Evolutionary conservation across 2,888 invertebrate species (phyloP).

Genomic region (Gari tellinella): DNA sequence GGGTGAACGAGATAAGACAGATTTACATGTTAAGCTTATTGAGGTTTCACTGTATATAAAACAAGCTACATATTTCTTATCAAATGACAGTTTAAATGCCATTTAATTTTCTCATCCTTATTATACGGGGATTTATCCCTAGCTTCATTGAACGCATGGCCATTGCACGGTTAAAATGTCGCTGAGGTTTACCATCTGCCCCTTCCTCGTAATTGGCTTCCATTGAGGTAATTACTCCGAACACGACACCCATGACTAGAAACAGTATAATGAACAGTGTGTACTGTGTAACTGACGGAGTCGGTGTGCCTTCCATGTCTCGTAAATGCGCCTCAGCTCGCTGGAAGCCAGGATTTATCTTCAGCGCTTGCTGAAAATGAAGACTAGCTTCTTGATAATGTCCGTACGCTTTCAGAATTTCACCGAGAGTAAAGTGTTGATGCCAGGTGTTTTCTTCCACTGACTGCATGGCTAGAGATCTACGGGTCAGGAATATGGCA

Average conservation of each 20-base stretch:
- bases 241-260: conserved; percentile 90
- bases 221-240: conserved; percentile 92
- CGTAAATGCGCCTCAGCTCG: conserved; percentile 92
- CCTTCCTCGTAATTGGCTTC: conserved; percentile 85
- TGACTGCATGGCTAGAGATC: conserved; percentile 93
- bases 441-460: conserved; percentile 95
- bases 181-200: conserved; percentile 87
- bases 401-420: conserved; percentile 95
- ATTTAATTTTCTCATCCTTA: conserved; percentile 73
- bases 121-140: conserved; percentile 84
- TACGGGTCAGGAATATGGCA: conserved; percentile 93
- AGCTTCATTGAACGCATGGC: conserved; percentile 92
- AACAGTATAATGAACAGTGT: conserved; percentile 94
- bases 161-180: conserved; percentile 95
- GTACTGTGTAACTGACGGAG: conserved; percentile 92
- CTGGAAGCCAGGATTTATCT: conserved; percentile 93
- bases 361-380: conserved; percentile 92
- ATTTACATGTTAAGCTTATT: no score
- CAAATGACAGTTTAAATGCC: conserved; percentile 33
- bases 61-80: no score
- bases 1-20: no score
- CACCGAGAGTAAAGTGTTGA: conserved; percentile 95
- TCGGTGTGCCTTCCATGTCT: conserved; percentile 92
- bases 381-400: conserved; percentile 94
- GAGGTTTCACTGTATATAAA: no score